phyloP scores from a whole-genome alignment of 1,140 invertebrate species.

The Philotrypesis tridentata region DNA sequence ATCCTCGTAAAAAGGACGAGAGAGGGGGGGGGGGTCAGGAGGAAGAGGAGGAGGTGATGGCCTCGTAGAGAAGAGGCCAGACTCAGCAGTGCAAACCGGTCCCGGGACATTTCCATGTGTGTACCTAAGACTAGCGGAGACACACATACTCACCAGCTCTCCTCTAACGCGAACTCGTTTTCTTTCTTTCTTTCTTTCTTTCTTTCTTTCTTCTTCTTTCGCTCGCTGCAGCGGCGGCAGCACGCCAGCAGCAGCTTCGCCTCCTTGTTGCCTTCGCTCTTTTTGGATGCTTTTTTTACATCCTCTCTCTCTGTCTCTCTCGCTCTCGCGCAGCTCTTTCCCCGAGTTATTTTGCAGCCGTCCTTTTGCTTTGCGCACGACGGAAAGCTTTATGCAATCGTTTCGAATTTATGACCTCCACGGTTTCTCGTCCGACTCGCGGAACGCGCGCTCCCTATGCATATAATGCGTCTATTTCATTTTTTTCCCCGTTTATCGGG shows the following conservation, averaged over 20 bases:
- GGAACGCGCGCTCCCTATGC: not conserved
- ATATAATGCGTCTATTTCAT: not conserved
- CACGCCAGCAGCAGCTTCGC: not conserved
- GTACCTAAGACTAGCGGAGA: constrained; percentile 12
- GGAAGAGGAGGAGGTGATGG: not conserved
- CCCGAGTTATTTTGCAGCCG: not conserved
- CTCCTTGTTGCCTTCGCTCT: not conserved
- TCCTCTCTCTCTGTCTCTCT: not conserved
- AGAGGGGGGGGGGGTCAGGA: not conserved
- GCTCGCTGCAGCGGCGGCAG: not conserved
- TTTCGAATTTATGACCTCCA: constrained; percentile 11
- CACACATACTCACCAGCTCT: not conserved
- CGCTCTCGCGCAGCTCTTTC: too few relatives aligned
- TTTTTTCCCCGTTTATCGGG: too few relatives aligned
- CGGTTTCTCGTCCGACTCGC: not conserved
- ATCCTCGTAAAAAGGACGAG: constrained; percentile 4
- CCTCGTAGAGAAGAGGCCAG: not conserved
- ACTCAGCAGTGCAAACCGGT: constrained; percentile 37
- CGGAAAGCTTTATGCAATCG: constrained; percentile 24
- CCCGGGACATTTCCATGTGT: constrained; percentile 47
- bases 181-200: too few relatives aligned
- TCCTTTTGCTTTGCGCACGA: not conserved
- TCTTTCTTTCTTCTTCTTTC: constrained; percentile 15
- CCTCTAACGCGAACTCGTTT: constrained; percentile 35
- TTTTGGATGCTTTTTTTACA: not conserved